Conservation (phyloP, 2,888 invertebrate genomes). For the Aethes cnicana region DNA sequence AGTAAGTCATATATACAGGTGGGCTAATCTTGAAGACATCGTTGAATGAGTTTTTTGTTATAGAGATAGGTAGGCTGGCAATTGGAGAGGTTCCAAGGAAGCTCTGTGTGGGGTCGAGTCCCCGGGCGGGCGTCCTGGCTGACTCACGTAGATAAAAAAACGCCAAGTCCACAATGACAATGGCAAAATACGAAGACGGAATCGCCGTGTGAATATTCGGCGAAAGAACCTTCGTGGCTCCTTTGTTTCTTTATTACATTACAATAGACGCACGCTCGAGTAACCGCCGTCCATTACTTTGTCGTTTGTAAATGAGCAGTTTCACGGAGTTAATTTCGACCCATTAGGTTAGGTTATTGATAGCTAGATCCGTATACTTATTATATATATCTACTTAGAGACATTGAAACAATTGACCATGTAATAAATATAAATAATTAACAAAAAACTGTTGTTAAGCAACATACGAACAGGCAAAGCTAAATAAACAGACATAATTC, state of each 20-base stretch:
- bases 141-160: constrained; percentile 31
- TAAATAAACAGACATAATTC: too few relatives aligned
- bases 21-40: constrained; percentile 13
- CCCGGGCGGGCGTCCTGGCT: constrained; percentile 28
- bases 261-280: constrained; percentile 27
- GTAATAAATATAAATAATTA: too few relatives aligned
- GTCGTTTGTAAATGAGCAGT: constrained; percentile 16
- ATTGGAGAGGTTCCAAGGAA: constrained; percentile 64
- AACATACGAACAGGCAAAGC: too few relatives aligned
- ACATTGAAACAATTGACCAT: too few relatives aligned
- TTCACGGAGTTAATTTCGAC: constrained; percentile 6
- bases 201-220: constrained; percentile 27
- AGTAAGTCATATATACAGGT: too few relatives aligned
- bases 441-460: too few relatives aligned
- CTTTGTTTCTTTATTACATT: constrained; percentile 25
- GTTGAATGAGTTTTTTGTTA: constrained; percentile 22
- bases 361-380: too few relatives aligned
- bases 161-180: constrained; percentile 21
- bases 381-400: too few relatives aligned
- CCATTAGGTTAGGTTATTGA: background rate
- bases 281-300: constrained; percentile 19
- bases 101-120: constrained; percentile 51
- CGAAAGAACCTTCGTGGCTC: constrained; percentile 22
- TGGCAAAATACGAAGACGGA: constrained; percentile 17
- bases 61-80: constrained; percentile 26